Conservation (phyloP, 2,888 invertebrate genomes). For the Idaea dimidiata region DNA sequence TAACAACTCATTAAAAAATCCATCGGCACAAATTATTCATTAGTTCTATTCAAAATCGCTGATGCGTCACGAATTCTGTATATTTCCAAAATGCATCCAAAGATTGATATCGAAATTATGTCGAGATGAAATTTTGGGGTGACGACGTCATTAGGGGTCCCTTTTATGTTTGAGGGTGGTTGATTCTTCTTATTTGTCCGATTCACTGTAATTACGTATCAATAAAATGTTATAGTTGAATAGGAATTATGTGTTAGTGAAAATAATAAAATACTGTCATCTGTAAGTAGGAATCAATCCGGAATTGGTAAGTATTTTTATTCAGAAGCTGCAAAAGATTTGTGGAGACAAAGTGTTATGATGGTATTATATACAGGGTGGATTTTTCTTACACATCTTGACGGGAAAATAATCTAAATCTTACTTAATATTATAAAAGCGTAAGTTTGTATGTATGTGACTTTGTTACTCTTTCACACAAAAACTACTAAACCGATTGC, state of each 20-base stretch:
- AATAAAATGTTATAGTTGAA: constrained; percentile 27
- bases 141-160: constrained; percentile 27
- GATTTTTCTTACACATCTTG: no score
- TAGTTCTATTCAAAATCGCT: constrained; percentile 19
- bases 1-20: not conserved
- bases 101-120: constrained; percentile 37
- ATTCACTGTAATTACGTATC: constrained; percentile 19
- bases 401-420: no score
- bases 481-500: no score
- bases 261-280: not conserved
- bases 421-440: no score
- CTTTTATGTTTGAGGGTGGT: not conserved
- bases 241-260: constrained; percentile 12
- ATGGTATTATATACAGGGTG: no score
- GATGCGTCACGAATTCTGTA: constrained; percentile 30
- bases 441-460: no score
- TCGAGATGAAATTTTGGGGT: constrained; percentile 23
- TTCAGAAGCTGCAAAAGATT: no score
- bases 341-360: no score
- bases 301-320: no score
- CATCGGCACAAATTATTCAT: not conserved
- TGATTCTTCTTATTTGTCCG: constrained; percentile 12
- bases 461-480: no score
- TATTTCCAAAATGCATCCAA: constrained; percentile 19
- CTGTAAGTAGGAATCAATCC: no score